Base-by-base conservation (phyloP, 1,140 invertebrate species). In the Zaprionus ornatus region DNA sequence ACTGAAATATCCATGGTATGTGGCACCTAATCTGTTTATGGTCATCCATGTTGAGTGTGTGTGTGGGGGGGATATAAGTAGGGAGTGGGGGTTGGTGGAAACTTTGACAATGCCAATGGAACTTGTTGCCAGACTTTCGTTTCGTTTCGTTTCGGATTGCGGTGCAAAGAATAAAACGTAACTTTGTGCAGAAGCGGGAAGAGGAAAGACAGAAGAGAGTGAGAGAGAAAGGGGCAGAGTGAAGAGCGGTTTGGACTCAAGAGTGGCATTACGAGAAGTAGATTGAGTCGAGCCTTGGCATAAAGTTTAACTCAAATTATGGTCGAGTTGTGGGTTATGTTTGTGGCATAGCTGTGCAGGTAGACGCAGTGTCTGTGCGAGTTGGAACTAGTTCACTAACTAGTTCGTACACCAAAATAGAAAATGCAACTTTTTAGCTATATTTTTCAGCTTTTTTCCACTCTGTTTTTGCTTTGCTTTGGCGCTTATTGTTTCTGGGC, bases 231-330 rank as follows among this genome's bases (percentile, higher is more conserved):
- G n/a, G 35, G 4, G 15, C 0, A 40, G 37, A 45, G n/a, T 45
- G 40, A 45, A n/a, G n/a, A 40, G 37, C 37, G 37, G 37, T n/a
- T 40, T n/a, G n/a, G 37, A 15, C 21, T 60, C 32, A 45, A 27
- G 40, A 27, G n/a, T 29, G 40, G 9, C 15, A 37, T 35, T 35
- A 35, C 19, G 9, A 50, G 45, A 37, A 37, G 29, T 54, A 19
- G 6, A 52, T 52, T 15, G 29, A 23, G 45, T 35, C 29, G 29
- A 64, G 35, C 21, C 21, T 37, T 40, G 21, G 52, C 19, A 52
- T 37, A 37, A 54, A 64, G 48, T 54, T 54, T 25, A 25, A 2
- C 29, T 50, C 19, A 25, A 35, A 37, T 54, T 54, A 64, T 64
- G 27, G 19, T 64, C n/a, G 21, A 54, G 32, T 37, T 64, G 37